Percentiles rank a stretch among this genome's conserved stretches.
Evolutionary conservation across 2,797 vertebrate species (phyloP).

Genomic region (Naso thynnoides): DNA sequence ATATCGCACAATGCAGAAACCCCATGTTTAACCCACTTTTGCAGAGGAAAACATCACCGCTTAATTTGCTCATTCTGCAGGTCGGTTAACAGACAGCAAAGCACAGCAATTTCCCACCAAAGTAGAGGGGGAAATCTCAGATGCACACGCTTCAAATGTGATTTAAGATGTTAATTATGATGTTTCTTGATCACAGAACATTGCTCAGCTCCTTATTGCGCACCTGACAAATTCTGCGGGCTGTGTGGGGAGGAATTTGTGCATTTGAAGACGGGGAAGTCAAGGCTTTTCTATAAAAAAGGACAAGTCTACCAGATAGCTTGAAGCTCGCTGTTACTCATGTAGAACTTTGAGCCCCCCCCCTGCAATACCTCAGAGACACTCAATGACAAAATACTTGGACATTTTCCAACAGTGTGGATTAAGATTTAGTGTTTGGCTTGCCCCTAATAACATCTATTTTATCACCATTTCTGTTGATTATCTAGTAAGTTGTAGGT

Average conservation of each 20-base stretch:
- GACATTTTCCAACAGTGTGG: no score
- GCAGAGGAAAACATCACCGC: slow-evolving; percentile 62
- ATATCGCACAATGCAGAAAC: slow-evolving; percentile 75
- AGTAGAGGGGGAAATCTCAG: slow-evolving; percentile 57
- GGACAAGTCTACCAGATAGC: neutral
- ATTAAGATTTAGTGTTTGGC: no score
- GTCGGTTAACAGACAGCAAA: slow-evolving; percentile 71
- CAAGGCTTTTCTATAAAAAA: slow-evolving; percentile 33
- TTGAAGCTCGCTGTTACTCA: no score
- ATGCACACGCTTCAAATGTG: slow-evolving; percentile 57
- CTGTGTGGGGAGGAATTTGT: slow-evolving; percentile 20
- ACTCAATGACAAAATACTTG: no score
- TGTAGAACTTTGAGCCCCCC: no score
- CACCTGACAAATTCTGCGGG: slow-evolving; percentile 67
- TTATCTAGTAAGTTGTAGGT: no score
- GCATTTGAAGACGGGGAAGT: slow-evolving; percentile 46
- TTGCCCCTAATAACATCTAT: no score
- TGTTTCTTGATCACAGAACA: slow-evolving; percentile 64
- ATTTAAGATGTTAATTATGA: slow-evolving; percentile 81
- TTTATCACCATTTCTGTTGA: no score
- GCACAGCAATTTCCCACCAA: slow-evolving; percentile 71
- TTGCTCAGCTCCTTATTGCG: slow-evolving; percentile 58
- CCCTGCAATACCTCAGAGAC: no score
- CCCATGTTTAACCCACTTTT: slow-evolving; percentile 81
- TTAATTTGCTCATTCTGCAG: slow-evolving; percentile 80